Conservation (phyloP, 2,113 vertebrate genomes). For the Caranx melampygus region DNA sequence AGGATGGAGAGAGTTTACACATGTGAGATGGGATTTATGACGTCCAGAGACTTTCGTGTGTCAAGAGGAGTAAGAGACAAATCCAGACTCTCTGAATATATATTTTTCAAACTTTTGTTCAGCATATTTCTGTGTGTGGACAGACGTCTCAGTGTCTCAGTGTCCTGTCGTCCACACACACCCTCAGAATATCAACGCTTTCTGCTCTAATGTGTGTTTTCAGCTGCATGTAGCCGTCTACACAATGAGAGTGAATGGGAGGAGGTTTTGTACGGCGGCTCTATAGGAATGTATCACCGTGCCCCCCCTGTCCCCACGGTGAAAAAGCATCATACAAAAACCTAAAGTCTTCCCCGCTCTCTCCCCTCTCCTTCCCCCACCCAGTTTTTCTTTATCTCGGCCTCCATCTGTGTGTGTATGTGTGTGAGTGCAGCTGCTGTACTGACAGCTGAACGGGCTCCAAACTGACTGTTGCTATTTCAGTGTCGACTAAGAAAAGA, state of each 20-base stretch:
- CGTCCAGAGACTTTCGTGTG: background rate
- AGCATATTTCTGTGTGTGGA: background rate
- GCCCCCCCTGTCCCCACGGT: slow-evolving; percentile 89
- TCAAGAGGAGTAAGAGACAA: background rate
- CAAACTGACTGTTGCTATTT: slow-evolving; percentile 77
- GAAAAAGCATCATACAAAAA: slow-evolving; percentile 91
- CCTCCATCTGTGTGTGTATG: slow-evolving; percentile 56
- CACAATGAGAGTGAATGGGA: slow-evolving; percentile 39
- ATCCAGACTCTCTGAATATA: background rate
- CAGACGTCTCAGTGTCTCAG: background rate
- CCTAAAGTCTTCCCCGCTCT: slow-evolving; percentile 31
- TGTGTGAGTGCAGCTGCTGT: slow-evolving; percentile 60
- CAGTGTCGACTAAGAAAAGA: slow-evolving; percentile 74
- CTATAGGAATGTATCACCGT: slow-evolving; percentile 88
- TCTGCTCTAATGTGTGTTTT: background rate
- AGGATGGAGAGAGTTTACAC: background rate
- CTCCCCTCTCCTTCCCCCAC: slow-evolving; percentile 45
- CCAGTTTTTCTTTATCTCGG: slow-evolving; percentile 65
- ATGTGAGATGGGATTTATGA: background rate
- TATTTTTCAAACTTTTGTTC: background rate
- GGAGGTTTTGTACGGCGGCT: slow-evolving; percentile 91
- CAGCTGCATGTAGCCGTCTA: slow-evolving; percentile 3
- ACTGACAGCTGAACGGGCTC: background rate
- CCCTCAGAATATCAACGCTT: background rate
- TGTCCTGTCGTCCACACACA: rapidly evolving